Percentiles rank a stretch among this genome's conserved stretches.
These are phyloP conservation scores for Eucera pruinosa DNA, from an alignment of 2,888 invertebrate genomes.

Conservation along the genomic window DNA sequence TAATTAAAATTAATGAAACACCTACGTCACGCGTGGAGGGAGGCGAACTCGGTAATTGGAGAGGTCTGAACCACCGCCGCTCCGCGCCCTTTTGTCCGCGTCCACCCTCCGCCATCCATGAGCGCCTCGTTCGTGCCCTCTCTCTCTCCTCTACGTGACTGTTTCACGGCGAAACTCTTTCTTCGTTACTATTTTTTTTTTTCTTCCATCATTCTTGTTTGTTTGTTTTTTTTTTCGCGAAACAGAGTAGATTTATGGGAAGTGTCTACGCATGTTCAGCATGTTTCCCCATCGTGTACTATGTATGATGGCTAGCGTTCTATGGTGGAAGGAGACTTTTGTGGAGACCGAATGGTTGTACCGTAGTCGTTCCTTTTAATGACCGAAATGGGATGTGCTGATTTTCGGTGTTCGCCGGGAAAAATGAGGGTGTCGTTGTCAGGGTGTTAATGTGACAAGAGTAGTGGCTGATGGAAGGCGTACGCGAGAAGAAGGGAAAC, in stretches of 20 bases:
- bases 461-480: too few species aligned
- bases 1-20: constrained; percentile 82
- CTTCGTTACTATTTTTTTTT: constrained; percentile 25
- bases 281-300: background rate
- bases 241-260: constrained; percentile 27
- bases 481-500: too few species aligned
- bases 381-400: constrained; percentile 12
- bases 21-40: constrained; percentile 69
- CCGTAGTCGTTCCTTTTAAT: constrained; percentile 2
- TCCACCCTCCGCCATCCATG: constrained; percentile 21
- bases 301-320: too few species aligned
- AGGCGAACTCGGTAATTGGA: constrained; percentile 75
- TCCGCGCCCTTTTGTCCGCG: constrained; percentile 59
- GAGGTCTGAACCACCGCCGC: constrained; percentile 69
- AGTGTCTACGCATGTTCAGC: background rate
- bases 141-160: constrained; percentile 31
- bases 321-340: background rate
- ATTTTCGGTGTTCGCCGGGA: background rate
- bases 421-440: background rate
- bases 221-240: background rate
- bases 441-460: too few species aligned
- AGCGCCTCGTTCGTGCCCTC: constrained; percentile 29
- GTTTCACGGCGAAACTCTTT: constrained; percentile 40
- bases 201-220: background rate
- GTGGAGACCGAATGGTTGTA: background rate